phyloP scores from a whole-genome alignment of 92 coral and sea anemone genomes.

The Montipora capitata region DNA sequence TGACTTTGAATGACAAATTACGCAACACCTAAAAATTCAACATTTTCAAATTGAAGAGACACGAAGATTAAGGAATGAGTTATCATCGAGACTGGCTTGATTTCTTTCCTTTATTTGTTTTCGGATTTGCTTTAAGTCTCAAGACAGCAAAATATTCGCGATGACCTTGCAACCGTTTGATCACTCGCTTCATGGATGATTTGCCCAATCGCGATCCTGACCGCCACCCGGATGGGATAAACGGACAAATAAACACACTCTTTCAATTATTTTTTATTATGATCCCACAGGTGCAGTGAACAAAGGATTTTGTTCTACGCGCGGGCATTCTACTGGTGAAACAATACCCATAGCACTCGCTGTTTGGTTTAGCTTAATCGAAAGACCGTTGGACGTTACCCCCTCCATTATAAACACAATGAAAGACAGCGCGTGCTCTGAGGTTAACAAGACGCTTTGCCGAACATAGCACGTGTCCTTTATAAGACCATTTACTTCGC shows the following conservation, averaged over 20 bases:
- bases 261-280: conserved; percentile 56
- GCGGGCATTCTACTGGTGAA: conserved; percentile 76
- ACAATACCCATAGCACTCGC: conserved; percentile 81
- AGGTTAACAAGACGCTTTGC: conserved; percentile 69
- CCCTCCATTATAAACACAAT: conserved; percentile 70
- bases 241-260: not conserved
- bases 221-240: not conserved
- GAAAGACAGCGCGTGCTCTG: conserved; percentile 78
- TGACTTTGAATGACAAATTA: too few relatives aligned
- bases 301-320: conserved; percentile 72
- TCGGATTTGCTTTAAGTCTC: not conserved
- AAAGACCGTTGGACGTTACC: conserved; percentile 52
- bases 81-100: too few relatives aligned
- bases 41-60: too few relatives aligned
- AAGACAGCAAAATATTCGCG: too few relatives aligned
- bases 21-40: too few relatives aligned
- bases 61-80: too few relatives aligned
- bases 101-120: too few relatives aligned
- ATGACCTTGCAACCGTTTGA: not conserved
- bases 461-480: conserved; percentile 69
- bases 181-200: not conserved
- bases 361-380: conserved; percentile 76
- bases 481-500: conserved; percentile 51
- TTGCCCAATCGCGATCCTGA: not conserved
- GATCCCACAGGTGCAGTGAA: conserved; percentile 82